Evolutionary conservation across 2,113 vertebrate genomes (phyloP).

Genomic region (Lynx canadensis): DNA sequence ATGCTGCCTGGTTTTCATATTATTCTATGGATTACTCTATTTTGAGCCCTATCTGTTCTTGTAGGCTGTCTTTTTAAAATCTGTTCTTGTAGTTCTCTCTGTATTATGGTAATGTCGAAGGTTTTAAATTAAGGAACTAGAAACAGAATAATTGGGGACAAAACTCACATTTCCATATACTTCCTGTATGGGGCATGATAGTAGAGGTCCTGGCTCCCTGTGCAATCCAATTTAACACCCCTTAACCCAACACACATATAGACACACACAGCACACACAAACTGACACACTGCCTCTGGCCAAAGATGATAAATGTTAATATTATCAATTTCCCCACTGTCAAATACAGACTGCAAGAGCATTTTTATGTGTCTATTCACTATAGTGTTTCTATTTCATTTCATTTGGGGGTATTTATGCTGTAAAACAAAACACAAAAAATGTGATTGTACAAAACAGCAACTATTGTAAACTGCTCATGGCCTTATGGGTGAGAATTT

Average conservation of each 20-base stretch:
- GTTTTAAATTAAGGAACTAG: neutral
- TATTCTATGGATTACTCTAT: neutral
- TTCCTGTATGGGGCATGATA: neutral
- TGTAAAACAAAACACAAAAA: neutral
- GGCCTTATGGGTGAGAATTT: neutral
- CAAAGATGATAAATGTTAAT: neutral
- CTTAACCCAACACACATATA: neutral
- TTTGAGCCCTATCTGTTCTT: conserved; percentile 18
- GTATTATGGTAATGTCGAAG: neutral
- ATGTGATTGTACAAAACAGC: neutral
- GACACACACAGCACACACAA: neutral
- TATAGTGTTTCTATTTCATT: neutral
- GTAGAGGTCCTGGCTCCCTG: neutral
- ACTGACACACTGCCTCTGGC: neutral
- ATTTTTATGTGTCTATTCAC: neutral
- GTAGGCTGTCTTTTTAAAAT: conserved; percentile 26
- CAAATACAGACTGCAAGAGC: neutral
- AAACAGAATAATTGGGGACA: neutral
- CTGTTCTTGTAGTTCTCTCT: neutral
- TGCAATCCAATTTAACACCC: neutral
- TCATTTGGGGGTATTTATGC: neutral
- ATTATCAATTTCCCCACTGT: neutral
- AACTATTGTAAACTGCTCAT: neutral
- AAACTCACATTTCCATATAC: neutral
- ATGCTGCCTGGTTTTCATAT: neutral